A percentile compares a stretch with the other conserved stretches of the same genome.
These are phyloP conservation scores for Drosophila imparisetae DNA, from an alignment of 2,888 invertebrate species.

Conservation along the genomic window DNA sequence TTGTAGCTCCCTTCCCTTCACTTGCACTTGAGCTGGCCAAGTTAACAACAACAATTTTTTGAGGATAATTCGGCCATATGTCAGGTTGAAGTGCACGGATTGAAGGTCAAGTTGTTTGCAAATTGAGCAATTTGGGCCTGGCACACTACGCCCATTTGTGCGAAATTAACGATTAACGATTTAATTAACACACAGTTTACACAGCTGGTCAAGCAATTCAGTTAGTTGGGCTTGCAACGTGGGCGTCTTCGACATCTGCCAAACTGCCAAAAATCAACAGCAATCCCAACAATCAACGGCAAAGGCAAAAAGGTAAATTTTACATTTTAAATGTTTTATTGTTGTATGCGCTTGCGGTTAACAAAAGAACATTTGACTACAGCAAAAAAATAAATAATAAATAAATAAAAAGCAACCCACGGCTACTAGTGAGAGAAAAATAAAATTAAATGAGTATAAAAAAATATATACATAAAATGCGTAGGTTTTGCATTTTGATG, in stretches of 20 bases:
- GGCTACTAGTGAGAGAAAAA: slow-evolving; percentile 39
- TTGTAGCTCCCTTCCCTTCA: slow-evolving; percentile 15
- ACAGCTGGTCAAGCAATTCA: slow-evolving; percentile 29
- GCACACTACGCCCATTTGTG: slow-evolving; percentile 47
- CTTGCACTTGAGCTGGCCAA: slow-evolving; percentile 35
- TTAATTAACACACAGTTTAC: slow-evolving; percentile 57
- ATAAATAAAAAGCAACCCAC: slow-evolving; percentile 65
- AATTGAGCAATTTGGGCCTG: slow-evolving; percentile 73
- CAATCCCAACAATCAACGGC: slow-evolving; percentile 42
- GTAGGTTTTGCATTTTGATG: slow-evolving; percentile 72
- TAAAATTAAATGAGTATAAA: slow-evolving; percentile 38
- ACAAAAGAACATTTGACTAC: slow-evolving; percentile 75
- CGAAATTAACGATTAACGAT: slow-evolving; percentile 60
- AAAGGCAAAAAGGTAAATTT: slow-evolving; percentile 44
- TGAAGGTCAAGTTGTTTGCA: slow-evolving; percentile 53
- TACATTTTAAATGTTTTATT: slow-evolving; percentile 53
- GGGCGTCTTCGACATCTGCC: slow-evolving; percentile 45
- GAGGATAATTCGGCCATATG: slow-evolving; percentile 58
- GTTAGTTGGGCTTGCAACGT: slow-evolving; percentile 24
- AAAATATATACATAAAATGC: slow-evolving; percentile 46
- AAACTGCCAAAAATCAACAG: slow-evolving; percentile 30
- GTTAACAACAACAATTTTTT: slow-evolving; percentile 36
- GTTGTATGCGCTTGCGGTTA: slow-evolving; percentile 31
- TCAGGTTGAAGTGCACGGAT: slow-evolving; percentile 58
- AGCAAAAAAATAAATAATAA: slow-evolving; percentile 27